A percentile compares a stretch with the other conserved stretches of the same genome.
phyloP scores from a whole-genome alignment of 2,113 vertebrate genomes.

The Pituophis catenifer region DNA sequence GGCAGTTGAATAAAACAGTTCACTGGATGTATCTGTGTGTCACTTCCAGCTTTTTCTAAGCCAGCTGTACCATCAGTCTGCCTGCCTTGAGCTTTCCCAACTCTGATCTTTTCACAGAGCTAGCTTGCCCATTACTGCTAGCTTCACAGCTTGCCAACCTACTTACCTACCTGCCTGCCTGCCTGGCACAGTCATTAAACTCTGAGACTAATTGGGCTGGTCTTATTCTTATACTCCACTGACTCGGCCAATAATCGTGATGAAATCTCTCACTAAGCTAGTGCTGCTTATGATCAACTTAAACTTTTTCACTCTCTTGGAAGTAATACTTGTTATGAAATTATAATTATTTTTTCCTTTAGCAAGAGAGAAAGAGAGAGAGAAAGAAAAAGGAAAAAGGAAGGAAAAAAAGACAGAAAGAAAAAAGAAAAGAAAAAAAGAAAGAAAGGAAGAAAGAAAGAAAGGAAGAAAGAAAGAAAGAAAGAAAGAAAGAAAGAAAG shows the following conservation, averaged over 20 bases:
- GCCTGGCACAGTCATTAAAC: background rate
- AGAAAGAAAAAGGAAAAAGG: background rate
- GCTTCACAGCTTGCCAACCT: background rate
- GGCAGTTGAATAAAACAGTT: background rate
- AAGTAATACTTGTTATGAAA: background rate
- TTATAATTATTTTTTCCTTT: background rate
- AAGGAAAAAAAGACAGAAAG: background rate
- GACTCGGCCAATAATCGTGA: background rate
- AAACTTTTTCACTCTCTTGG: background rate
- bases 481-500: background rate
- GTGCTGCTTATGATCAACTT: background rate
- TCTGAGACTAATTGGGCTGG: background rate
- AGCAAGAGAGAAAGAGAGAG: background rate
- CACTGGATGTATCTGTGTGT: background rate
- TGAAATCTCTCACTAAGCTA: background rate
- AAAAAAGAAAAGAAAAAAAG: too few relatives aligned
- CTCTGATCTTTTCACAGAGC: background rate
- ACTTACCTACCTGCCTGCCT: background rate
- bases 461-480: too few relatives aligned
- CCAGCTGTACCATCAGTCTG: background rate
- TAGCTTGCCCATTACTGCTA: background rate
- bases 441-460: background rate
- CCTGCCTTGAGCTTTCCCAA: background rate
- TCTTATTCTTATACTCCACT: background rate
- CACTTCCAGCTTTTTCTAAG: background rate